Conservation (phyloP, 1,140 invertebrate genomes). For the Saccostrea glomerata region DNA sequence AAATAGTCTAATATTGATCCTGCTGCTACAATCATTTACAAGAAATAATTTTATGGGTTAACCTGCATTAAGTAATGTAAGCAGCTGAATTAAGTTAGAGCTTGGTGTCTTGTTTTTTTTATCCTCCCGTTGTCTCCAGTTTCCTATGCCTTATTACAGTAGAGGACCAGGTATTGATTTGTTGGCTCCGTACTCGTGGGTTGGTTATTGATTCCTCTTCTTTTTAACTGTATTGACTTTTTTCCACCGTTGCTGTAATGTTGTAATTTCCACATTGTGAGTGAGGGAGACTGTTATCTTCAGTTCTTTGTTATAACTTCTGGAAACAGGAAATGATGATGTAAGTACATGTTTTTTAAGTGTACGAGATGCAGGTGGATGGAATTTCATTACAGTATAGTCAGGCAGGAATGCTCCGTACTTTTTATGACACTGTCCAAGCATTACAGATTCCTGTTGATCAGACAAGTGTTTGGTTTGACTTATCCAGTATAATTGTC, state of each 20-base stretch:
- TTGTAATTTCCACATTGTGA: background rate
- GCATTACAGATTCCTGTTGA: no score
- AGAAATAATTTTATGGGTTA: background rate
- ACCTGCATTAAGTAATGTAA: background rate
- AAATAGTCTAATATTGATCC: background rate
- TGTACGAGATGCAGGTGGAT: background rate
- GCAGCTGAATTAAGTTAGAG: background rate
- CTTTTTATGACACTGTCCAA: no score
- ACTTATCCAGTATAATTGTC: background rate
- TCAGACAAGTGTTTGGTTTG: background rate
- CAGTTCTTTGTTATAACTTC: background rate
- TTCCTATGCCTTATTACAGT: background rate
- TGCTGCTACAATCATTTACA: background rate
- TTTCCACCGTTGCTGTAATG: background rate
- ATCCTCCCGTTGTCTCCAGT: no score
- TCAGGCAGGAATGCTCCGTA: no score
- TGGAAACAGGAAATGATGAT: conserved; percentile 8
- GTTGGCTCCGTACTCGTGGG: background rate
- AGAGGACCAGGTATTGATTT: background rate
- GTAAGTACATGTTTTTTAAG: conserved; percentile 6
- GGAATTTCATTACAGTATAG: background rate
- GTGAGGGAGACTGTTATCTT: background rate
- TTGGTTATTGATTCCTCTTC: background rate
- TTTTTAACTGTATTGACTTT: background rate
- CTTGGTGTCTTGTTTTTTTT: background rate